Evolutionary conservation across 1,140 invertebrate genomes (phyloP).

Genomic region (Bombyx mori): ASM3026992v2 NC_085119.1:7850001-7850500

Average conservation of each 20-base stretch:
- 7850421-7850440: constrained; percentile 64
- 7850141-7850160: constrained; percentile 35
- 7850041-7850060: background rate
- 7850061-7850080: constrained; percentile 5
- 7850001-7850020: background rate
- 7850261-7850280: constrained; percentile 46
- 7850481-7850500: constrained; percentile 52
- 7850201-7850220: constrained; percentile 63
- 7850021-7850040: no score
- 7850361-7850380: constrained; percentile 14
- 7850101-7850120: constrained; percentile 9
- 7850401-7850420: constrained; percentile 52
- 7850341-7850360: constrained; percentile 24
- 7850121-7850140: constrained; percentile 40
- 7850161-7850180: constrained; percentile 54
- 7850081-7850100: constrained; percentile 6
- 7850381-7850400: constrained; percentile 35
- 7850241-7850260: constrained; percentile 48
- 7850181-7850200: constrained; percentile 62
- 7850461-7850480: constrained; percentile 61
- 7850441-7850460: constrained; percentile 57
- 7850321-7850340: constrained; percentile 23
- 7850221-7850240: constrained; percentile 47
- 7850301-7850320: constrained; percentile 10
- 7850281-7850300: constrained; percentile 15